phyloP scores from a whole-genome alignment of 2,797 vertebrate species.

The Sparus aurata region DNA sequence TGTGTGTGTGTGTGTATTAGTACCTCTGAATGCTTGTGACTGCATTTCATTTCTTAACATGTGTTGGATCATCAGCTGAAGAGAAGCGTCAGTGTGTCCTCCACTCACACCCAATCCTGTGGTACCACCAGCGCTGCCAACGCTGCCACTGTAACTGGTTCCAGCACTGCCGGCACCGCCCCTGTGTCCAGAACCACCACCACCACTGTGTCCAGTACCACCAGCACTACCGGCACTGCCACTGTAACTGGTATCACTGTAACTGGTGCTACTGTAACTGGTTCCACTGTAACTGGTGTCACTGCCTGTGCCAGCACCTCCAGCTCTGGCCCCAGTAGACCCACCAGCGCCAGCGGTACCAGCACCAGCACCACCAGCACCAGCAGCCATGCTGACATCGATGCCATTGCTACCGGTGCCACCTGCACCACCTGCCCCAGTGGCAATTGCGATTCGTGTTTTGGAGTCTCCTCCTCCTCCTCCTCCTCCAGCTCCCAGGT shows the following conservation, averaged over 20 bases:
- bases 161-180: neutral
- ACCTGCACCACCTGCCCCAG: neutral
- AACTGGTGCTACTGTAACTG: neutral
- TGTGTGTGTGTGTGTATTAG: constrained; percentile 13
- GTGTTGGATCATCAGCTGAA: constrained; percentile 82
- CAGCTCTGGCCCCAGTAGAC: neutral
- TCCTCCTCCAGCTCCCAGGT: constrained; percentile 27
- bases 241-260: neutral
- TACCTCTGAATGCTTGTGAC: constrained; percentile 88
- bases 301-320: neutral
- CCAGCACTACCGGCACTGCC: neutral
- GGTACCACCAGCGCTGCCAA: neutral
- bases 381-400: accelerated
- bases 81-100: constrained; percentile 56
- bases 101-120: constrained; percentile 1
- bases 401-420: neutral
- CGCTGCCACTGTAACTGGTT: neutral
- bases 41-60: constrained; percentile 87
- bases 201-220: neutral
- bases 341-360: neutral
- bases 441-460: constrained; percentile 20
- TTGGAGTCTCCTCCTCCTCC: constrained; percentile 27
- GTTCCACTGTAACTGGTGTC: neutral
- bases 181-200: neutral
- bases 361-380: neutral